Evolutionary conservation across 2,888 invertebrate species (phyloP).

Genomic region (Fragum sueziense): DNA sequence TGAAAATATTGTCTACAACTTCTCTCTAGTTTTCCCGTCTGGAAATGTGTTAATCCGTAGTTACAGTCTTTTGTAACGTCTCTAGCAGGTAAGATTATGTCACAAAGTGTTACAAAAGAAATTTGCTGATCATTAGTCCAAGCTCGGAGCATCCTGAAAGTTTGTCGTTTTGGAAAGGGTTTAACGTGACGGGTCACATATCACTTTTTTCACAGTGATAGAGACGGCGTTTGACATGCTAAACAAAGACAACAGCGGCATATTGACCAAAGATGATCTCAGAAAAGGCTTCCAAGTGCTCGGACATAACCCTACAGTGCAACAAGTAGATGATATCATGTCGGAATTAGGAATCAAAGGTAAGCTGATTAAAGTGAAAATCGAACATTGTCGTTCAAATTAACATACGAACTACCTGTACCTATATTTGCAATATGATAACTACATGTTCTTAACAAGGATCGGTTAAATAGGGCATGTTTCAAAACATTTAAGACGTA

Average conservation of each 20-base stretch:
- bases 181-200: no score
- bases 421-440: no score
- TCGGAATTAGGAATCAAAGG: slow-evolving; percentile 32
- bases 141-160: background rate
- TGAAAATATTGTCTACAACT: background rate
- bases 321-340: slow-evolving; percentile 40
- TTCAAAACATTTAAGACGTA: no score
- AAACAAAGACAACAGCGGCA: slow-evolving; percentile 37
- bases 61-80: background rate
- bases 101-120: background rate
- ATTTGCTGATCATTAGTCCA: background rate
- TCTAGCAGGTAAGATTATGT: background rate
- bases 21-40: background rate
- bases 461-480: no score
- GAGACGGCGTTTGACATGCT: slow-evolving; percentile 6
- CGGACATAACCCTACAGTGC: slow-evolving; percentile 47
- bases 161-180: background rate
- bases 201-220: background rate
- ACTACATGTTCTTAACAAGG: no score
- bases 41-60: background rate
- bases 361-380: no score
- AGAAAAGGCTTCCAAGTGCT: slow-evolving; percentile 47
- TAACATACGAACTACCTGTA: no score
- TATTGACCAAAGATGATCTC: slow-evolving; percentile 35
- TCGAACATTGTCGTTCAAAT: no score